Evolutionary conservation across 2,888 invertebrate species (phyloP).

Genomic region (Xiphydria camelus): DNA sequence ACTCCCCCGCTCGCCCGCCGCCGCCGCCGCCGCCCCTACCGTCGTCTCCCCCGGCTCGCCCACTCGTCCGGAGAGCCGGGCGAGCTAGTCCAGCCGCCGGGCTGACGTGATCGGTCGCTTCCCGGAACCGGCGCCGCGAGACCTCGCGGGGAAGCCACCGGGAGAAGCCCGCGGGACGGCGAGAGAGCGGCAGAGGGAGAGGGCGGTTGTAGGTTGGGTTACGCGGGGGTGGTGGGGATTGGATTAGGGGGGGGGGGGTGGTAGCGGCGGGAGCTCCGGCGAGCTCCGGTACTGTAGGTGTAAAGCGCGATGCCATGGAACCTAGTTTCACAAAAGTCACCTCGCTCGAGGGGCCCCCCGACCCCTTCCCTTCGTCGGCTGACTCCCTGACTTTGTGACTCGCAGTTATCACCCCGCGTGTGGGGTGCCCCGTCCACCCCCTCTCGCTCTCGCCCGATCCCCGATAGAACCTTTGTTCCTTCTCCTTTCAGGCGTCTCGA

Average conservation of each 20-base stretch:
- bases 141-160: conserved; percentile 25
- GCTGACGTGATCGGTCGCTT: conserved; percentile 24
- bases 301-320: conserved; percentile 6
- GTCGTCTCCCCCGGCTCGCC: conserved; percentile 36
- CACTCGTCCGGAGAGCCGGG: conserved; percentile 46
- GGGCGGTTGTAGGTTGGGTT: no score
- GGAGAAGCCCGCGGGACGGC: conserved; percentile 7
- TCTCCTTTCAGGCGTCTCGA: no score
- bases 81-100: not conserved
- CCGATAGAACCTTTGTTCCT: no score
- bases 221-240: not conserved
- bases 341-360: no score
- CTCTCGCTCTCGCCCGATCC: no score
- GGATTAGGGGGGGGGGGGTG: not conserved
- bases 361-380: not conserved
- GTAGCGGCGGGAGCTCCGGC: conserved; percentile 2
- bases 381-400: not conserved
- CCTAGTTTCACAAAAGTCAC: not conserved
- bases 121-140: conserved; percentile 42
- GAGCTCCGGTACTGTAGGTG: conserved; percentile 10
- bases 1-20: conserved; percentile 29
- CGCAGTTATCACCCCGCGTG: no score
- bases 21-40: conserved; percentile 30
- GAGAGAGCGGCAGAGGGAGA: no score
- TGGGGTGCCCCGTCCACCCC: no score